A percentile compares a stretch with the other conserved stretches of the same genome.
Evolutionary conservation across 2,113 vertebrate species (phyloP).

Genomic region (Tragelaphus scriptus): DNA sequence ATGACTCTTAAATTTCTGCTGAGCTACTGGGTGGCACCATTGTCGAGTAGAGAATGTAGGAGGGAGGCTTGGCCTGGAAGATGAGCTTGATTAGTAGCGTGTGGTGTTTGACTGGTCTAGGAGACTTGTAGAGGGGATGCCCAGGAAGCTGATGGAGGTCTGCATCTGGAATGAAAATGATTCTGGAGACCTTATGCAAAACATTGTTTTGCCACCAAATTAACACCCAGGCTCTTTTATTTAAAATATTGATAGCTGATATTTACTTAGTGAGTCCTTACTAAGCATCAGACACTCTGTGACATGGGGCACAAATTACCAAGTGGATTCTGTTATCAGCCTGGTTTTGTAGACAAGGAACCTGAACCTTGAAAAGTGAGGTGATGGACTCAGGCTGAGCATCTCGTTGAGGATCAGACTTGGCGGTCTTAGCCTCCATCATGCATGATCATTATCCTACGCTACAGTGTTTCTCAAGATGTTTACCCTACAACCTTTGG

Average conservation of each 20-base stretch:
- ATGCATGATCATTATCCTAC: background rate
- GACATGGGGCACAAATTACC: background rate
- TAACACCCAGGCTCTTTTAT: background rate
- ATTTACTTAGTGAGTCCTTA: background rate
- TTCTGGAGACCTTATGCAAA: background rate
- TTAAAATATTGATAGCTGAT: background rate
- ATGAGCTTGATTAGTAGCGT: background rate
- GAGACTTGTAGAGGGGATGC: background rate
- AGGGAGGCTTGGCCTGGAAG: background rate
- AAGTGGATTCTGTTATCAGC: background rate
- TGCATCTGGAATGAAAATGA: background rate
- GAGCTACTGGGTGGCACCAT: background rate
- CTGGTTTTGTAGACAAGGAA: background rate
- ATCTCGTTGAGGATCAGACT: background rate
- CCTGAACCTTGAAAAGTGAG: background rate
- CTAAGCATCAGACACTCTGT: background rate
- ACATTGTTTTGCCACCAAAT: background rate
- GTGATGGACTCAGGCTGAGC: background rate
- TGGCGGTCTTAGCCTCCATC: background rate
- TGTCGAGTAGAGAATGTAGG: background rate
- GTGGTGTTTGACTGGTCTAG: background rate
- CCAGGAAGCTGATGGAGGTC: background rate
- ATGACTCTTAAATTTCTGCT: background rate
- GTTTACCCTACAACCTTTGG: background rate
- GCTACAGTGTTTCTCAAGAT: no score